Evolutionary conservation across 2,888 invertebrate genomes (phyloP).

Genomic region (Salpingus planirostris): DNA sequence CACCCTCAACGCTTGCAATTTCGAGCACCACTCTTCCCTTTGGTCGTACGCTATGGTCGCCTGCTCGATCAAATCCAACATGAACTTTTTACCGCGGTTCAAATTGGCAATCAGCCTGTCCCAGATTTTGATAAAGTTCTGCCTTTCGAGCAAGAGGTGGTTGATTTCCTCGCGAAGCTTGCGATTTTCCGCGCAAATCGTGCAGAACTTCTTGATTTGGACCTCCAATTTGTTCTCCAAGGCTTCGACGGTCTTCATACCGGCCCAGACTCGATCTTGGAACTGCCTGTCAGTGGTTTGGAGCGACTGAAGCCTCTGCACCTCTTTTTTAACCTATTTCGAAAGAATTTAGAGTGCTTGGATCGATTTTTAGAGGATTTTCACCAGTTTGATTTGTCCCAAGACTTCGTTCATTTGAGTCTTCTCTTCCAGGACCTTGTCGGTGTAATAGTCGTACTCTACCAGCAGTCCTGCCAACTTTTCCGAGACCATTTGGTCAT

Average conservation of each 20-base stretch:
- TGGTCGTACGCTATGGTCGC: constrained; percentile 88
- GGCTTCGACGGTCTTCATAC: constrained; percentile 51
- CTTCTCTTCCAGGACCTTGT: constrained; percentile 35
- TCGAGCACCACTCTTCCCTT: constrained; percentile 71
- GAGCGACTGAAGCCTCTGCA: too few species aligned
- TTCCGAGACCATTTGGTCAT: constrained; percentile 46
- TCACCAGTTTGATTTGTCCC: constrained; percentile 39
- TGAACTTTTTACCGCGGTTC: constrained; percentile 70
- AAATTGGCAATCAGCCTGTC: constrained; percentile 66
- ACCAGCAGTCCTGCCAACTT: constrained; percentile 47
- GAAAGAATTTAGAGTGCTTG: too few species aligned
- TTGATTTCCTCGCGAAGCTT: constrained; percentile 70
- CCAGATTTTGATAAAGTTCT: constrained; percentile 73
- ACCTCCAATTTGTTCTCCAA: constrained; percentile 70
- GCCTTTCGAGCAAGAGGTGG: constrained; percentile 66
- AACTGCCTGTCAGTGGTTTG: constrained; percentile 43
- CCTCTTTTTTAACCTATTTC: too few species aligned
- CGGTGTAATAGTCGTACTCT: constrained; percentile 46
- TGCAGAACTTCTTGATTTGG: constrained; percentile 61
- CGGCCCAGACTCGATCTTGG: constrained; percentile 44
- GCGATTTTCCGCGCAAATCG: constrained; percentile 62
- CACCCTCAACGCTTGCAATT: constrained; percentile 69
- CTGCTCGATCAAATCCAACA: constrained; percentile 79
- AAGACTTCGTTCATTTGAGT: constrained; percentile 43
- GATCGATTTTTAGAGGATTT: too few species aligned